A percentile compares a stretch with the other conserved stretches of the same genome.
Evolutionary conservation across 1,140 invertebrate genomes (phyloP).

Genomic region (Eurosta solidaginis): DNA sequence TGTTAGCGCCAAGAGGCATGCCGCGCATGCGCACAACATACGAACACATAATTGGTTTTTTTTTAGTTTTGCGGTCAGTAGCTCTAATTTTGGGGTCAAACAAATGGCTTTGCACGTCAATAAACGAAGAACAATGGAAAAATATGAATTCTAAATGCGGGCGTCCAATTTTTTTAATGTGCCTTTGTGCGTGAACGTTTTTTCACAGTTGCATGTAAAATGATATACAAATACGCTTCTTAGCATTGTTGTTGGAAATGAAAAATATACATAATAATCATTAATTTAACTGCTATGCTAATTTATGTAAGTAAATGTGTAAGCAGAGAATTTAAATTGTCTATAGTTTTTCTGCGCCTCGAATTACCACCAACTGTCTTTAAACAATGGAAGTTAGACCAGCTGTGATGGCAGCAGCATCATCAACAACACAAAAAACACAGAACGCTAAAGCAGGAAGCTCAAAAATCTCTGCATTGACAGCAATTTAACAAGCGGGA

Average conservation of each 20-base stretch:
- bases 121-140: background rate
- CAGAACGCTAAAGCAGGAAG: background rate
- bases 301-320: background rate
- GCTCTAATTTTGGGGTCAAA: background rate
- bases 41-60: too few relatives aligned
- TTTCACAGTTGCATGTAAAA: background rate
- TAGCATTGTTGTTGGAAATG: background rate
- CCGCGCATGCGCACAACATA: background rate
- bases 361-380: background rate
- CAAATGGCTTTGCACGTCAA: background rate
- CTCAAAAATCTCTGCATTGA: background rate
- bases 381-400: background rate
- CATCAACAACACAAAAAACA: background rate
- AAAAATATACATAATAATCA: background rate
- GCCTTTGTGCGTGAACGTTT: background rate
- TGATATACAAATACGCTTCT: background rate
- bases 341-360: conserved; percentile 1
- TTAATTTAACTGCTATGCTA: conserved; percentile 19
- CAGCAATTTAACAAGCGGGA: background rate
- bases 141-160: background rate
- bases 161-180: background rate
- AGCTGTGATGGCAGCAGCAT: background rate
- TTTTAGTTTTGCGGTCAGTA: conserved; percentile 18
- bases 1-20: background rate
- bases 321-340: background rate